A percentile compares a stretch with the other conserved stretches of the same genome.
These are phyloP conservation scores for Amphiprion percula DNA, from an alignment of 2,113 vertebrate species.

Conservation along the genomic window DNA sequence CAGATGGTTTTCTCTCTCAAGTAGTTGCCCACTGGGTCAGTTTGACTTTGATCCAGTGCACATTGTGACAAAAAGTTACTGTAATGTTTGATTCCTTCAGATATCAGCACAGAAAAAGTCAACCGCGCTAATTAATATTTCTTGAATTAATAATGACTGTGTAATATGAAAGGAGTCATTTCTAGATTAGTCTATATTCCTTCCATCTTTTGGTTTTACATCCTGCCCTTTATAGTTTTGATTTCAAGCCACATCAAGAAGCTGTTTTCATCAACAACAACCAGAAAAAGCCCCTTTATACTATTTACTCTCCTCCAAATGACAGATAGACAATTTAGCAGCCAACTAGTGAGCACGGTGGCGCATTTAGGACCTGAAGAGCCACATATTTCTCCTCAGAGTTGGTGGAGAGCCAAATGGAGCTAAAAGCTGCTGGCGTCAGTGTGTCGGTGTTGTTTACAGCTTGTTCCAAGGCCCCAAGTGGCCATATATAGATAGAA, in stretches of 20 bases:
- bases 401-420: not conserved
- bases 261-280: not conserved
- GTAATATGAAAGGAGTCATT: too few species aligned
- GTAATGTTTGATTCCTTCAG: not conserved
- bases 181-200: not conserved
- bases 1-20: conserved; percentile 9
- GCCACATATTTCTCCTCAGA: not conserved
- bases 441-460: not conserved
- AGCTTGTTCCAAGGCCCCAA: not conserved
- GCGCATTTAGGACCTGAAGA: not conserved
- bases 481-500: not conserved
- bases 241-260: not conserved
- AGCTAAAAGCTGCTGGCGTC: not conserved
- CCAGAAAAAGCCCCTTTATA: not conserved
- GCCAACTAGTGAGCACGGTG: not conserved
- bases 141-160: too few species aligned
- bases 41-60: conserved; percentile 11
- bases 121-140: too few species aligned
- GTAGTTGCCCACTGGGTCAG: conserved; percentile 5
- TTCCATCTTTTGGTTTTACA: not conserved
- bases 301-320: not conserved
- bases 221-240: not conserved
- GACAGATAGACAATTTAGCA: not conserved
- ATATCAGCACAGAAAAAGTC: not conserved
- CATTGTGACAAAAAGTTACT: too few species aligned